Conservation (phyloP, 2,888 invertebrate genomes). For the Marronus borbonicus region DNA sequence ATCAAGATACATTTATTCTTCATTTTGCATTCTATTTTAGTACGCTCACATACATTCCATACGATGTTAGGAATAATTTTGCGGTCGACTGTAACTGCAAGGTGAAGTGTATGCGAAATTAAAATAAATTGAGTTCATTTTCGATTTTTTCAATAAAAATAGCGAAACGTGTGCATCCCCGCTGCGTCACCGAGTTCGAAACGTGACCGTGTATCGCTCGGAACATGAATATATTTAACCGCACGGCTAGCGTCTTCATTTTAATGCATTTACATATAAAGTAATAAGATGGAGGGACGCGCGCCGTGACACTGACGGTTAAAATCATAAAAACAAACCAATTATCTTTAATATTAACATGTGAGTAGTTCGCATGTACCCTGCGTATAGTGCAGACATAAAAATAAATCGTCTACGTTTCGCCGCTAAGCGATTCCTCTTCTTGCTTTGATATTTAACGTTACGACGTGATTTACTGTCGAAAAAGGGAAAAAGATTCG, state of each 20-base stretch:
- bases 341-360: conserved; percentile 57
- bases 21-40: no score
- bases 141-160: conserved; percentile 55
- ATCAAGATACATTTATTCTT: no score
- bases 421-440: conserved; percentile 50
- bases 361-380: conserved; percentile 54
- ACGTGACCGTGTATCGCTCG: conserved; percentile 57
- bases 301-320: conserved; percentile 32
- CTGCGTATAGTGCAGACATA: conserved; percentile 48
- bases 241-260: conserved; percentile 51
- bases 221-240: conserved; percentile 52
- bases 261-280: conserved; percentile 45
- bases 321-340: conserved; percentile 52
- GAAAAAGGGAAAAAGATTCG: conserved; percentile 4
- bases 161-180: conserved; percentile 56
- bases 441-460: conserved; percentile 28
- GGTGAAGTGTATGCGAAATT: conserved; percentile 51
- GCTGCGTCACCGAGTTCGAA: conserved; percentile 57
- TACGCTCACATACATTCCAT: not conserved
- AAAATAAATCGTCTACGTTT: conserved; percentile 51
- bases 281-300: conserved; percentile 39
- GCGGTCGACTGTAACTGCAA: not conserved
- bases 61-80: not conserved
- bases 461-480: conserved; percentile 20
- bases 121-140: conserved; percentile 57